Conservation (phyloP, 2,888 invertebrate species). For the Nymphalis c-album region DNA sequence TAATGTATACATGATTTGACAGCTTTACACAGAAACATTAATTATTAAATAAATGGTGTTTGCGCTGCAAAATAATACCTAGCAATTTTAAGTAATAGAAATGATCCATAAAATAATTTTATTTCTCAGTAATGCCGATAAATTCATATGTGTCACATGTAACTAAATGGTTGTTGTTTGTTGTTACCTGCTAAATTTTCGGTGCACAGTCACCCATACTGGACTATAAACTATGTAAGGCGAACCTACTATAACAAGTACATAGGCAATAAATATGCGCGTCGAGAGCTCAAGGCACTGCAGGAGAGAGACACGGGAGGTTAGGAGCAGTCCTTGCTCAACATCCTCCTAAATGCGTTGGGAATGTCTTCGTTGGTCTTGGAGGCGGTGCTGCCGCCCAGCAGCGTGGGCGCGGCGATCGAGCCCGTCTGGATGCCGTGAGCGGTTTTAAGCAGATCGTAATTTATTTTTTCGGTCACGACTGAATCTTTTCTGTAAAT, state of each 20-base stretch:
- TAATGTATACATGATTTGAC: background rate
- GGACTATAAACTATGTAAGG: conserved; percentile 6
- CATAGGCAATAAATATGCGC: conserved; percentile 3
- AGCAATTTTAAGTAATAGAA: background rate
- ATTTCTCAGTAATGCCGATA: too few relatives aligned
- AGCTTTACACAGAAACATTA: background rate
- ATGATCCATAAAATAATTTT: background rate
- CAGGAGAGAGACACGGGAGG: conserved; percentile 29
- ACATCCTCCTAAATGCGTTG: conserved; percentile 84
- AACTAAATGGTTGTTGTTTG: background rate
- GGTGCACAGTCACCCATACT: background rate
- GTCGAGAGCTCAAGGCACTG: conserved; percentile 42
- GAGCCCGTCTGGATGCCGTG: conserved; percentile 87
- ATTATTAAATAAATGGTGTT: too few relatives aligned
- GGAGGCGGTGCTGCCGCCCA: conserved; percentile 86
- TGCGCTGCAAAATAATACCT: too few relatives aligned
- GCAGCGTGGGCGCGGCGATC: conserved; percentile 86
- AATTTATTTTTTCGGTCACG: conserved; percentile 93
- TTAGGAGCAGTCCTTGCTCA: conserved; percentile 74
- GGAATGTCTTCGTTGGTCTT: conserved; percentile 94
- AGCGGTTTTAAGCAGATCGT: conserved; percentile 91
- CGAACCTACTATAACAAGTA: conserved; percentile 8
- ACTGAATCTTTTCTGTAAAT: conserved; percentile 90
- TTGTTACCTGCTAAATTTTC: background rate
- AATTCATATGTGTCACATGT: too few relatives aligned